Base-by-base conservation (phyloP, 1,140 invertebrate species). In the Conus betulinus region DNA sequence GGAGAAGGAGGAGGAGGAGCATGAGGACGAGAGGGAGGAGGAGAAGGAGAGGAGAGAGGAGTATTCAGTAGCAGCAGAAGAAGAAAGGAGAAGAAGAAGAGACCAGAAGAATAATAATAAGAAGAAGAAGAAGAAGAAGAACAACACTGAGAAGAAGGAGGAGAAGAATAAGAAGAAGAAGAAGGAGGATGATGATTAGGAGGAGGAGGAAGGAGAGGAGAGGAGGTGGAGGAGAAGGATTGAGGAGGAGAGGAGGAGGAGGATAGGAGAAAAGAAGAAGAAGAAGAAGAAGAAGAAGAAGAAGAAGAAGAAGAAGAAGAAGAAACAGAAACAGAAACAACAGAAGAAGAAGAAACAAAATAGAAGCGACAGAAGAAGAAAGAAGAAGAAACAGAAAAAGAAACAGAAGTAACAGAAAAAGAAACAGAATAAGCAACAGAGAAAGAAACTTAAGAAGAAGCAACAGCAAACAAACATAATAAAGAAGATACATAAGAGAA, bases 221-320 rank as follows among this genome's bases (percentile, higher is more conserved):
- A 15, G 13, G 20, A 5, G n/a, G n/a, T n/a, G 0, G 39, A 39
- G 0, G 25, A 82, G 13, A 3, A 39, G 0, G 39, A 86, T 0
- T 13, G 20, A 53, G 27, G 57, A 52, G 78, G 17, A n/a, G 20
- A 52, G 0, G 39, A 39, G 0, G 25, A 82, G 13, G 39, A 39
- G 0, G 39, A 86, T 6, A 55, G 23, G 15, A 57, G 39, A 6
- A 10, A n/a, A 51, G 53, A 78, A 25, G 8, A 85, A 51, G 53
- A 27, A 25, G 20, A 60, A 79, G 25, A 52, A 87, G 76, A 87
- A 27, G 76, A 85, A 87, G 88, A 89, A 20, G 15, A 5, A 89
- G 53, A 25, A 39, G 53, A 82, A 71, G 15, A 71, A 20, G 6
- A 23, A 23, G 67, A 71, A 0, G 23, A 20, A 23, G 79, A 82